Evolutionary conservation across 1,140 invertebrate genomes (phyloP).

Genomic region (Caerostris darwini): DNA sequence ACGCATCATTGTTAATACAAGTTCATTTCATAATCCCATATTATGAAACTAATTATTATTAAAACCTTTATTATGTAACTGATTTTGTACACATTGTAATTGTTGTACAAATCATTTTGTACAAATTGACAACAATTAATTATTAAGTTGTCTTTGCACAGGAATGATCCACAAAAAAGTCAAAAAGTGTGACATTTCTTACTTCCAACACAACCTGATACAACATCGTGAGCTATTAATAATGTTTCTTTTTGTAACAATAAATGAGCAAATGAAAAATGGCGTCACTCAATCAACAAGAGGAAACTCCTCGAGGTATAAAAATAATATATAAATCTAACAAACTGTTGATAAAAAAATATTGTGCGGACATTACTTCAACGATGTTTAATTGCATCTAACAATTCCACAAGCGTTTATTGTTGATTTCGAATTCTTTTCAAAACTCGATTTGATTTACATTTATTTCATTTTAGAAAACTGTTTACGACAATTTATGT

Average conservation of each 20-base stretch:
- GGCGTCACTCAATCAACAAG: background rate
- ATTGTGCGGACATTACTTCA: background rate
- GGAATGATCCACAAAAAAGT: no score
- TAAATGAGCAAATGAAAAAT: background rate
- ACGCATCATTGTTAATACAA: no score
- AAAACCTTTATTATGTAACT: no score
- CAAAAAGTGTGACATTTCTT: no score
- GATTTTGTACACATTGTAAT: no score
- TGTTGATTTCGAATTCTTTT: conserved; percentile 35
- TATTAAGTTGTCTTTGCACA: no score
- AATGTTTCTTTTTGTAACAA: background rate
- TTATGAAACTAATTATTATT: no score
- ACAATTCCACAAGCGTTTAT: background rate
- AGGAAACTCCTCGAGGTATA: background rate
- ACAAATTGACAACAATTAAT: no score
- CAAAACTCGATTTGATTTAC: conserved; percentile 13
- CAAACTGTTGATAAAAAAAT: background rate
- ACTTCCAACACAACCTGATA: no score
- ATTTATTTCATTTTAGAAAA: conserved; percentile 23
- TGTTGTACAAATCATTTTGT: no score
- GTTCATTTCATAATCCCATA: no score
- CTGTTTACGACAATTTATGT: conserved; percentile 37
- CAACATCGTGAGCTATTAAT: no score
- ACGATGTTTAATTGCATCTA: conserved; percentile 27
- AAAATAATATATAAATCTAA: background rate